Base-by-base conservation (phyloP, 1,140 invertebrate genomes). In the Drosophila tsacasi region DNA sequence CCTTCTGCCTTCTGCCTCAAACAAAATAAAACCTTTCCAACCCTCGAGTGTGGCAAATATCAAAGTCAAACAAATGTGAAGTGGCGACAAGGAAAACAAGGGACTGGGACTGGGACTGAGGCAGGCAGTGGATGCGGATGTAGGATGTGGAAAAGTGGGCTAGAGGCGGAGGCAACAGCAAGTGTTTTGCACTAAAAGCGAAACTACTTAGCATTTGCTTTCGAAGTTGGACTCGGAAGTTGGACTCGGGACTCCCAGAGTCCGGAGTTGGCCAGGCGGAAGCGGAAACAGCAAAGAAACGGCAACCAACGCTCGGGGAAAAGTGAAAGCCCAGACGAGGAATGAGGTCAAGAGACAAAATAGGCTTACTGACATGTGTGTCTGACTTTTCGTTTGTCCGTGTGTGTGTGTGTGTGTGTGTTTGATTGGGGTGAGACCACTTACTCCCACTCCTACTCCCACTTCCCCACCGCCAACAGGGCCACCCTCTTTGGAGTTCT, bases 131-230 rank as follows among this genome's bases (percentile, higher is more conserved):
- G 52, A 15, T 23, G 8, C 17, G 30, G 50, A 15, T 8, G 6
- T 19, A 12, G 49, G 49, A 52, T 30, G 27, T 32, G 25, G 37
- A n/a, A 57, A 57, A 21, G 60, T 54, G 49, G 39, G 55, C 15
- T 15, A 65, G 40, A 39, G 19, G 27, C n/a, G 23, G 9, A 25
- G 63, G 54, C 62, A 39, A 23, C 62, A 39, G 68, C 39, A 58
- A 85, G 82, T 77, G 73, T 83, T 87, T 83, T 83, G 83, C 83
- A 86, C 83, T 86, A 86, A 86, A 87, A 87, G 83, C 83, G 84
- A 89, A 89, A 87, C 83, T 87, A 87, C 83, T 83, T 87, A 87
- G 83, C 83, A 87, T 86, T 86, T 85, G 76, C 66, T 46, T 52
- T 61, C 55, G 60, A 32, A 58, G 69, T 47, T 32, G 47, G 50